Evolutionary conservation across 2,797 vertebrate genomes (phyloP).

Genomic region (Siniperca undulata): DNA sequence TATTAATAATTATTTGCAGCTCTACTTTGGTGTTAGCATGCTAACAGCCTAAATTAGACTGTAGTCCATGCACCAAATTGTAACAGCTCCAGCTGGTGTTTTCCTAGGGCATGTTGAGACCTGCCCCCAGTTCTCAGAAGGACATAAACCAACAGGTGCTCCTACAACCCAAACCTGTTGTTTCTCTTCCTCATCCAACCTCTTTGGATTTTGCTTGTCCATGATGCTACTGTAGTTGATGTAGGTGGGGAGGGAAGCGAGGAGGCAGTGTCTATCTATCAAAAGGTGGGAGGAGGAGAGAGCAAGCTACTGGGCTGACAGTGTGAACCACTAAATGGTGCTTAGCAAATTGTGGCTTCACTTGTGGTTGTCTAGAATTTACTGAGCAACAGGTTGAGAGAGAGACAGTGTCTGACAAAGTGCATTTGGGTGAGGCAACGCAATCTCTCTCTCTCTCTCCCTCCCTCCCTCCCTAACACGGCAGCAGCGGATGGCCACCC

Average conservation of each 20-base stretch:
- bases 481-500: too few relatives aligned
- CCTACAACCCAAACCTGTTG: conserved; percentile 47
- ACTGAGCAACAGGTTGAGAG: conserved; percentile 47
- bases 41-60: not conserved
- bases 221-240: conserved; percentile 1
- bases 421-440: conserved; percentile 17
- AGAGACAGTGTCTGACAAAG: conserved; percentile 10
- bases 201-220: conserved; percentile 5
- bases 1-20: not conserved
- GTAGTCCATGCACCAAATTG: conserved; percentile 15
- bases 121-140: conserved; percentile 51
- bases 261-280: conserved; percentile 13
- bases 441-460: not conserved
- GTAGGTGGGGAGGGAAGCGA: conserved; percentile 24
- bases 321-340: conserved; percentile 12
- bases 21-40: not conserved
- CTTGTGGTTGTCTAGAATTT: conserved; percentile 8
- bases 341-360: conserved; percentile 3
- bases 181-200: conserved; percentile 31
- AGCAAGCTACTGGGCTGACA: conserved; percentile 9
- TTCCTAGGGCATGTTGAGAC: conserved; percentile 68
- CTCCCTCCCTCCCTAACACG: too few relatives aligned
- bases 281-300: not conserved
- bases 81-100: conserved; percentile 59
- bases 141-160: conserved; percentile 53